Evolutionary conservation across 2,797 vertebrate species (phyloP).

Genomic region (Neosilurus mollespiculum): DNA sequence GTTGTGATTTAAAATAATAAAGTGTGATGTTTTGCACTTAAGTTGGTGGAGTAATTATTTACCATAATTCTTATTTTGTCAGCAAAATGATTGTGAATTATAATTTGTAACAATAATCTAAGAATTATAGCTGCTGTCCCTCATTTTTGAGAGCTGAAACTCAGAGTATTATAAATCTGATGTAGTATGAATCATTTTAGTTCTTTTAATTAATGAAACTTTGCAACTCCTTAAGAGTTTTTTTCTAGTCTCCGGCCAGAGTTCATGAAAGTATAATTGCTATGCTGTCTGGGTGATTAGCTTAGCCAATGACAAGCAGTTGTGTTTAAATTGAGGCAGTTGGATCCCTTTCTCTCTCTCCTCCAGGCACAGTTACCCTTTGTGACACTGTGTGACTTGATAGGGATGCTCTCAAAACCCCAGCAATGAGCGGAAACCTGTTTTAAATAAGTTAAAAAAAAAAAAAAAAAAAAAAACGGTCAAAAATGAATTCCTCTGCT

Average conservation of each 20-base stretch:
- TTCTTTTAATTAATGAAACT: not conserved
- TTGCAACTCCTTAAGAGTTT: not conserved
- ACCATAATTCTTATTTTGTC: not conserved
- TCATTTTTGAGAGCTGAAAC: not conserved
- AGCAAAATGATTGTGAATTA: not conserved
- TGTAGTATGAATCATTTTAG: not conserved
- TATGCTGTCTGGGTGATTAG: conserved; percentile 5
- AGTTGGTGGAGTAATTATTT: not conserved
- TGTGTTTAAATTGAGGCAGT: not conserved
- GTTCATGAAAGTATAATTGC: conserved; percentile 19
- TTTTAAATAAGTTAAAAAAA: conserved; percentile 9
- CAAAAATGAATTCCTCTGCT: conserved; percentile 11
- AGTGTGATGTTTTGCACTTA: not conserved
- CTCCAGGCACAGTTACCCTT: conserved; percentile 1
- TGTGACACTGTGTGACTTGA: conserved; percentile 2
- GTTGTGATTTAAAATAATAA: not conserved
- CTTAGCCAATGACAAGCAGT: not conserved
- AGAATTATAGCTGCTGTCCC: not conserved
- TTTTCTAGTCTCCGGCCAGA: not conserved
- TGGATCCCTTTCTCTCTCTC: not conserved
- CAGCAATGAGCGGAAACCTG: not conserved
- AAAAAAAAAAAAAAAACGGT: conserved; percentile 12
- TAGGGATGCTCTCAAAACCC: not conserved
- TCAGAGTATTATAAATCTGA: not conserved
- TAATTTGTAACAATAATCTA: not conserved